Base-by-base conservation (phyloP, 2,888 invertebrate species). In the Harmothoe impar region DNA sequence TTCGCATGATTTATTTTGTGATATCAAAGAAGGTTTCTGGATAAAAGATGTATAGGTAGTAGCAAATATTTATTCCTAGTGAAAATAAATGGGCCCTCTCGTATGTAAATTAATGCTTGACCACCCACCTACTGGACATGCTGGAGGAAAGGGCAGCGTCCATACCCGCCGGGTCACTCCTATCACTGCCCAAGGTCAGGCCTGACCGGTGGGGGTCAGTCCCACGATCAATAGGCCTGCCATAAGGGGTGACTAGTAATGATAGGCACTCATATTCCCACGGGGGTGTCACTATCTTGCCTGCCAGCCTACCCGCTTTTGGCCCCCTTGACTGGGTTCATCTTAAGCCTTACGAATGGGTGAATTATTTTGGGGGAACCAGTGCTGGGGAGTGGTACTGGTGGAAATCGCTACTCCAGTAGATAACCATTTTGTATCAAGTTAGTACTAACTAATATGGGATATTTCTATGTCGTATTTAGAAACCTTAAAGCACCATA, bases 221-320 rank as follows among this genome's bases (percentile, higher is more conserved):
- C 5, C 17, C 29, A 29, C 29, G 72, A 72, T 72, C 72, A 72
- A 72, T 72, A 72, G 0, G 72, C 15, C 72, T 29, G 29, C 23
- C 62, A n/a, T 62, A 62, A 43, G 72, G 31, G 72, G n/a, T 25
- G 72, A 29, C 72, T 72, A n/a, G 72, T 72, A 72, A 72, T 72
- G 72, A 72, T 72, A 72, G 72, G 72, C 31, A 29, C 29, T 72
- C 72, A 72, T 72, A 72, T 72, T 72, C 72, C 72, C 72, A 72
- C 25, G 72, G 72, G 72, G 72, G 72, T 25, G 72, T 72, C 72
- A 72, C 72, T 72, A 72, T 72, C 29, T 72, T 29, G 72, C n/a
- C 72, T 29, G 72, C 29, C 31, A 72, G 72, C 72, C 72, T 72
- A 72, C 72, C 29, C 72, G 5, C 72, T 3, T 62, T 62, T 62